phyloP scores from a whole-genome alignment of 2,888 invertebrate genomes.

The Tetragonula carbonaria region DNA sequence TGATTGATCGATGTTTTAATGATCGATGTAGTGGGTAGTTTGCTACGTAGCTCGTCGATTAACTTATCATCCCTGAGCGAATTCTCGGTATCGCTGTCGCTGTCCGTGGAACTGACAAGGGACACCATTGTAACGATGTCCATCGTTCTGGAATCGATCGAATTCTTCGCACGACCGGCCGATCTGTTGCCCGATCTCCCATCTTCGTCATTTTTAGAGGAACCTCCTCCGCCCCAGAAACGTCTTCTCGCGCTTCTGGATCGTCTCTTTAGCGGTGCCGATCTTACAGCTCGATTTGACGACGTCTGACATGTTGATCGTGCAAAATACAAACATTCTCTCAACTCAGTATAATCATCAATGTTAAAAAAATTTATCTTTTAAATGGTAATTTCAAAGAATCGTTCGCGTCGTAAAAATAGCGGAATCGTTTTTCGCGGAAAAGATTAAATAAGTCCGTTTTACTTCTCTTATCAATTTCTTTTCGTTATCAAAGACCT shows the following conservation, averaged over 20 bases:
- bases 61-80: constrained; percentile 80
- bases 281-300: constrained; percentile 74
- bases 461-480: background rate
- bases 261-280: constrained; percentile 77
- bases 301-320: constrained; percentile 38
- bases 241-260: constrained; percentile 77
- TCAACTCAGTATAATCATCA: background rate
- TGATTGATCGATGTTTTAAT: constrained; percentile 77
- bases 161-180: constrained; percentile 56
- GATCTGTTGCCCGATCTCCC: constrained; percentile 49
- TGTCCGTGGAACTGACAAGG: constrained; percentile 88
- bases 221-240: constrained; percentile 29
- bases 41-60: constrained; percentile 79
- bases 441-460: too few species aligned
- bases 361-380: background rate
- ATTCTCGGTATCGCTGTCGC: constrained; percentile 84
- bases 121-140: constrained; percentile 88
- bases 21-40: constrained; percentile 80
- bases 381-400: too few species aligned
- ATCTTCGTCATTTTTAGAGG: constrained; percentile 67
- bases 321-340: background rate
- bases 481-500: background rate
- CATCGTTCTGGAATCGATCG: constrained; percentile 62
- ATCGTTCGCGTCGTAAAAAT: too few species aligned
- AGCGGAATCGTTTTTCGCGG: background rate